Evolutionary conservation across 2,888 invertebrate genomes (phyloP).

Genomic region (Cistogaster globosa): DNA sequence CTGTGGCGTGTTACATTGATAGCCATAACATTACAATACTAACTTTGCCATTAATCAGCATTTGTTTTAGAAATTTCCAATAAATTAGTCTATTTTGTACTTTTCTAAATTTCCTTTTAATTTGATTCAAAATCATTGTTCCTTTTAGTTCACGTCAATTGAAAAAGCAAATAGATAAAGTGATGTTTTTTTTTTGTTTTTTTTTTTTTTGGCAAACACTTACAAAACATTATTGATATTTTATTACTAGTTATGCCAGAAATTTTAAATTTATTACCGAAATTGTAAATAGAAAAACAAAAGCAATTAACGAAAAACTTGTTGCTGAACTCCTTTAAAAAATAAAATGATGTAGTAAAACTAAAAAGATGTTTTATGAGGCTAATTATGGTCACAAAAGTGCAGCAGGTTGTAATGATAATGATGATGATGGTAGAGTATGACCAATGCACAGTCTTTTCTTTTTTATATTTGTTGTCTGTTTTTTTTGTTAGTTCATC

Average conservation of each 20-base stretch:
- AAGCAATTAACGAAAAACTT: conserved; percentile 36
- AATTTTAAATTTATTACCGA: conserved; percentile 34
- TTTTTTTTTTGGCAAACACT: neutral
- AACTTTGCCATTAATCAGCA: too few species aligned
- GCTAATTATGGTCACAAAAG: conserved; percentile 20
- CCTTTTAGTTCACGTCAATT: too few species aligned
- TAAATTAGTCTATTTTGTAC: too few species aligned
- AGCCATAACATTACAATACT: too few species aligned
- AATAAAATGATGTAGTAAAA: conserved; percentile 34
- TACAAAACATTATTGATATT: conserved; percentile 18
- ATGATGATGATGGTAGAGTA: neutral
- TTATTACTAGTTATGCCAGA: conserved; percentile 11
- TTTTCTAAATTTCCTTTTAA: too few species aligned
- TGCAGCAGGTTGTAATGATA: conserved; percentile 42
- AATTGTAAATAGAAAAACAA: neutral
- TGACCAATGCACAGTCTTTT: conserved; percentile 11
- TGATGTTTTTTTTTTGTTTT: neutral
- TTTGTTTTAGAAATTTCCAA: too few species aligned
- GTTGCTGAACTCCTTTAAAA: conserved; percentile 44
- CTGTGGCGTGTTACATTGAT: too few species aligned
- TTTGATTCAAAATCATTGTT: too few species aligned
- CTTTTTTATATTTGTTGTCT: neutral
- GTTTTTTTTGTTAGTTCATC: neutral
- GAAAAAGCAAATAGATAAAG: too few species aligned
- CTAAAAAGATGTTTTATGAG: conserved; percentile 16